Base-by-base conservation (phyloP, 2,797 vertebrate species). In the Oreochromis grahami region DNA sequence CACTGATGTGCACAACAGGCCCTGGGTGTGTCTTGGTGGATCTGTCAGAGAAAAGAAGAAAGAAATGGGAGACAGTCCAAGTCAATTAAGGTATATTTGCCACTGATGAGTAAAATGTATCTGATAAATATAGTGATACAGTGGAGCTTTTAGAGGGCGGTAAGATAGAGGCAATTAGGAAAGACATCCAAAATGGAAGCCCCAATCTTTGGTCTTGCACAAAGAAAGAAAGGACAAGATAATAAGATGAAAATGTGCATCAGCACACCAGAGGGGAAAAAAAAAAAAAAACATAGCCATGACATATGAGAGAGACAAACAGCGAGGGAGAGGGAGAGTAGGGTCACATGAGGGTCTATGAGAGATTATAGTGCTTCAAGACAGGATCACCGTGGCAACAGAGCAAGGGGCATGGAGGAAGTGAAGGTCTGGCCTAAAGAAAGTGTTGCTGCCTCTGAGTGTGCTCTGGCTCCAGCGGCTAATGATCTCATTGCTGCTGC, bases 21-120 rank as follows among this genome's bases (percentile, higher is more conserved):
- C 98, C 98, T 87, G 98, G 98, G 88, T 99, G 99, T 88, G 98
- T 96, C 96, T 99, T 99, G 84, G 98, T 98, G 52, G 99, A 99
- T 92, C 99, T 99, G 91, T 85, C 91, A 76, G 21, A 79, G 26
- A 81, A 72, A 5, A 78, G 34, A 51, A 26, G 55, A n/a, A 58
- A 53, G 15, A 85, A 68, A 65, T 56, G 34, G 19, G 41, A 48
- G 11, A 85, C 13, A 81, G 8, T 72, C 55, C 34, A 29, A 76
- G n/a, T 29, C 6, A 36, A 48, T 70, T 24, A 7, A 79, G 41
- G 9, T 76, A 52, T 8, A 84, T 45, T 9, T 81, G 53, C 9
- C 48, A 34, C 29, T 34, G 45, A 74, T 13, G 70, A 74, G 43
- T 19, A 74, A 50, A 74, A 74, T n/a, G 14, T 8, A 81, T 85